A percentile compares a stretch with the other conserved stretches of the same genome.
Conservation (phyloP, 2,888 invertebrate species). For the Spodoptera exigua region DNA sequence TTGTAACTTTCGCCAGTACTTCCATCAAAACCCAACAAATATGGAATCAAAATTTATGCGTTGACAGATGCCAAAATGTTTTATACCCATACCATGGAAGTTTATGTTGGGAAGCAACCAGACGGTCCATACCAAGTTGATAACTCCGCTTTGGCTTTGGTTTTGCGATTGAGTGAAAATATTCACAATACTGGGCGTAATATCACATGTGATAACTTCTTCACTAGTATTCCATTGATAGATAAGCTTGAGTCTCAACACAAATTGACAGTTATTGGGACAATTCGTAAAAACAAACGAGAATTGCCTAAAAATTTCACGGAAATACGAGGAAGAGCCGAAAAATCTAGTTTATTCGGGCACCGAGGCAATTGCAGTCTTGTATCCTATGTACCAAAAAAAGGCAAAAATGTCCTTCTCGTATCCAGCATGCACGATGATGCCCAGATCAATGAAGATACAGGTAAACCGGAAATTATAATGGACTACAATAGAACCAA, state of each 20-base stretch:
- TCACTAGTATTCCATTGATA: slow-evolving; percentile 11
- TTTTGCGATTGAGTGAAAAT: slow-evolving; percentile 5
- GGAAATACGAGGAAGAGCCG: not conserved
- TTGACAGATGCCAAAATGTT: slow-evolving; percentile 44
- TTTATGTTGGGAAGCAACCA: no score
- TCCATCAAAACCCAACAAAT: slow-evolving; percentile 46
- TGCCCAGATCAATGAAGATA: slow-evolving; percentile 11
- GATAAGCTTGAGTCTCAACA: slow-evolving; percentile 4
- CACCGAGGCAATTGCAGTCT: slow-evolving; percentile 19
- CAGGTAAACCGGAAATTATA: slow-evolving; percentile 34
- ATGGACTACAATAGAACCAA: slow-evolving; percentile 41
- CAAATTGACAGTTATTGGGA: slow-evolving; percentile 3
- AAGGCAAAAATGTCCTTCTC: slow-evolving; percentile 40
- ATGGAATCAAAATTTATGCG: slow-evolving; percentile 50
- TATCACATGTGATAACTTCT: slow-evolving; percentile 20
- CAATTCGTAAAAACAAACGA: slow-evolving; percentile 16
- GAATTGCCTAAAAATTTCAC: slow-evolving; percentile 14
- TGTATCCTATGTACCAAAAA: slow-evolving; percentile 46
- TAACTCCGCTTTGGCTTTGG: slow-evolving; percentile 7
- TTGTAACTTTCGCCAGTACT: not conserved
- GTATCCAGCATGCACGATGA: slow-evolving; percentile 42
- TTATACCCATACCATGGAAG: slow-evolving; percentile 31
- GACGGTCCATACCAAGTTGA: slow-evolving; percentile 5
- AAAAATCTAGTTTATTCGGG: slow-evolving; percentile 8
- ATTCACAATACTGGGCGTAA: slow-evolving; percentile 10